Conservation (phyloP, 2,113 vertebrate genomes). For the Silurus meridionalis region DNA sequence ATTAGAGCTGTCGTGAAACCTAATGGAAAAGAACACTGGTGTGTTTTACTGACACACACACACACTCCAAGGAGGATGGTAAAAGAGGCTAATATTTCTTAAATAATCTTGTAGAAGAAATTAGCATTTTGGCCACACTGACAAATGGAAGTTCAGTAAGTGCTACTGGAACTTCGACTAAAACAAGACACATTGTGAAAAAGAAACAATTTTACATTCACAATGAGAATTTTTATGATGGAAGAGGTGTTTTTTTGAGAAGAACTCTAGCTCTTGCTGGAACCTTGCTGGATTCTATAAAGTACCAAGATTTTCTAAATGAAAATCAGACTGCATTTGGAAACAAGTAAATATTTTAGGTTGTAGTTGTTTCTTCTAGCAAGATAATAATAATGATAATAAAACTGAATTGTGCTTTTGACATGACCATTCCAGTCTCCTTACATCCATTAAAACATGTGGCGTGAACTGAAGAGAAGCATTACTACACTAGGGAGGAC, state of each 20-base stretch:
- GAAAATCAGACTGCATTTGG: not conserved
- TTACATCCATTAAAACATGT: not conserved
- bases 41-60: not conserved
- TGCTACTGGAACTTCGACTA: not conserved
- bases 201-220: too few relatives aligned
- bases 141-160: not conserved
- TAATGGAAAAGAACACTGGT: not conserved
- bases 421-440: not conserved
- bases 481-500: not conserved
- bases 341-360: not conserved
- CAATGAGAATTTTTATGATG: too few relatives aligned
- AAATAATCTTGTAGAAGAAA: not conserved
- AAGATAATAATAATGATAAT: not conserved
- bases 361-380: not conserved
- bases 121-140: not conserved
- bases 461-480: not conserved
- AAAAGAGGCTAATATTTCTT: not conserved
- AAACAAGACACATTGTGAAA: not conserved
- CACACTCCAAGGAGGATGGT: not conserved
- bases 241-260: not conserved
- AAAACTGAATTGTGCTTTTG: not conserved
- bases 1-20: not conserved
- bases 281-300: not conserved
- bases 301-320: not conserved
- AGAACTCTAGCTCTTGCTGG: not conserved